Percentiles rank a stretch among this genome's conserved stretches.
These are phyloP conservation scores for Andrena chrysosceles DNA, from an alignment of 2,888 invertebrate genomes.

Conservation along the genomic window DNA sequence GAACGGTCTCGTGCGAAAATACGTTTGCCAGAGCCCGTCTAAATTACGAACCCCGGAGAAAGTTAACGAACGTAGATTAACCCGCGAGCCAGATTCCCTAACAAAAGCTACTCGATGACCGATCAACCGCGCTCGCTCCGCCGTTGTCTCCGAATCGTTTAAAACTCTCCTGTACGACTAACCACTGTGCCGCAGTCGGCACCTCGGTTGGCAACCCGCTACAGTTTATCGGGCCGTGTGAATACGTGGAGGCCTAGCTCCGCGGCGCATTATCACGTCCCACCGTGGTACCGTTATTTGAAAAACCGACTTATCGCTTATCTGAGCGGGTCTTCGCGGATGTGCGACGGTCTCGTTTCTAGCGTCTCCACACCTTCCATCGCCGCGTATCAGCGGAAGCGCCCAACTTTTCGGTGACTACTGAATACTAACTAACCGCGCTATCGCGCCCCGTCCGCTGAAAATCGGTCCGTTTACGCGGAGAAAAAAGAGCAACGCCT, in stretches of 20 bases:
- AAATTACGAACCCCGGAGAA: slow-evolving; percentile 14
- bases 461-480: no score
- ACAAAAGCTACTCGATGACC: no score
- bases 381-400: slow-evolving; percentile 55
- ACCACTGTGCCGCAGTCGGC: no score
- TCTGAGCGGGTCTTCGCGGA: slow-evolving; percentile 52
- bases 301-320: slow-evolving; percentile 65
- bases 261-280: slow-evolving; percentile 49
- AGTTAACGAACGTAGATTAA: slow-evolving; percentile 18
- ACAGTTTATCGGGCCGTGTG: slow-evolving; percentile 12
- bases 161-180: no score
- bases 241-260: slow-evolving; percentile 7
- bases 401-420: slow-evolving; percentile 3
- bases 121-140: no score
- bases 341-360: slow-evolving; percentile 48
- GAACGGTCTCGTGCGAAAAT: neutral
- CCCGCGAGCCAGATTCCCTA: neutral
- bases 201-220: neutral
- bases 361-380: slow-evolving; percentile 54
- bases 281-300: slow-evolving; percentile 57
- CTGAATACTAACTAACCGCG: neutral
- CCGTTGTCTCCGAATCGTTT: no score
- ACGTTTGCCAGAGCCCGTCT: neutral
- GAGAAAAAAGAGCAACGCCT: no score
- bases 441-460: no score